phyloP scores from a whole-genome alignment of 2,888 invertebrate genomes.

The Leptinotarsa juncta region DNA sequence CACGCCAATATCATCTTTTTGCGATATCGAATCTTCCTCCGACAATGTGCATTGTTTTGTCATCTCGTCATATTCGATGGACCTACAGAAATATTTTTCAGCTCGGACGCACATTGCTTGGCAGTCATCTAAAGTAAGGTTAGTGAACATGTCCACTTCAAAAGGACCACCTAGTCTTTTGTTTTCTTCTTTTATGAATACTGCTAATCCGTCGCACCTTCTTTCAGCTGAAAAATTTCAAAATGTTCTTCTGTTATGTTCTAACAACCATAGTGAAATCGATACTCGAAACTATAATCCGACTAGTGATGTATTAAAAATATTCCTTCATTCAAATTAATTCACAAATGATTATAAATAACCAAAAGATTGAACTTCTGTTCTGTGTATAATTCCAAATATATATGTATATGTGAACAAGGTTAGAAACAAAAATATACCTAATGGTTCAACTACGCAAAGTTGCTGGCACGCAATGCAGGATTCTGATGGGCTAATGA shows the following conservation, averaged over 20 bases:
- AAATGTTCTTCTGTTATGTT: neutral
- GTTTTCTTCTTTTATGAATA: conserved; percentile 91
- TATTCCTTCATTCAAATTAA: too few species aligned
- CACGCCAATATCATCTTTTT: conserved; percentile 87
- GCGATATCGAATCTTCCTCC: conserved; percentile 91
- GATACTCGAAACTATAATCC: too few species aligned
- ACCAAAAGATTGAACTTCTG: too few species aligned
- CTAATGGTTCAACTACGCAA: too few species aligned
- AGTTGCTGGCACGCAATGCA: too few species aligned
- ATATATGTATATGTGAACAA: too few species aligned
- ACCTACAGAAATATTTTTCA: conserved; percentile 90
- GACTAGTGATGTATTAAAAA: too few species aligned
- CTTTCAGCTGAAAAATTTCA: conserved; percentile 75
- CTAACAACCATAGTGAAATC: too few species aligned
- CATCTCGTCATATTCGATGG: conserved; percentile 90
- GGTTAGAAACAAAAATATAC: too few species aligned
- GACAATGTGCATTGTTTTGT: conserved; percentile 89
- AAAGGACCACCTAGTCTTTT: conserved; percentile 89
- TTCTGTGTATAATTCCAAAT: too few species aligned
- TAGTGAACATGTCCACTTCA: conserved; percentile 88
- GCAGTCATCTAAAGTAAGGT: conserved; percentile 88
- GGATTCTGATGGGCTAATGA: too few species aligned
- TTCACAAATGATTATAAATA: too few species aligned
- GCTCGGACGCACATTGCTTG: conserved; percentile 88
- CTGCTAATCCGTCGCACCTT: conserved; percentile 86